Percentiles rank a stretch among this genome's conserved stretches.
Evolutionary conservation across 2,797 vertebrate genomes (phyloP).

Genomic region (Pangasius larnaudii): DNA sequence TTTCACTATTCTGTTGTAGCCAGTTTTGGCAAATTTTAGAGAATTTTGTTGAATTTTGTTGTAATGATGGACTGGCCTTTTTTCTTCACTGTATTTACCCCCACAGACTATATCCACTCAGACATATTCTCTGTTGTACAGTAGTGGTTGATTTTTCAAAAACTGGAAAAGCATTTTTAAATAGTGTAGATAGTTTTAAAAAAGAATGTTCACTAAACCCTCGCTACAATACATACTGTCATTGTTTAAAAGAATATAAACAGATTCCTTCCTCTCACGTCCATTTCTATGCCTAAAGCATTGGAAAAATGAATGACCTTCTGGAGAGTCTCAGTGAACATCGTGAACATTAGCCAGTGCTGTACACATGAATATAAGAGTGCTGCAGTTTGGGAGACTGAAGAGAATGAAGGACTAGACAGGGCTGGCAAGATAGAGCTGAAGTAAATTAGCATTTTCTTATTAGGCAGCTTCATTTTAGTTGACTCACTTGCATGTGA

Average conservation of each 20-base stretch:
- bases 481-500: slow-evolving; percentile 71
- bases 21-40: neutral
- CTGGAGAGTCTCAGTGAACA: slow-evolving; percentile 69
- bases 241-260: slow-evolving; percentile 32
- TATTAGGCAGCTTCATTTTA: slow-evolving; percentile 73
- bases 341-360: slow-evolving; percentile 75
- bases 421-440: slow-evolving; percentile 56
- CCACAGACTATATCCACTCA: neutral
- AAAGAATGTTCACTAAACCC: neutral
- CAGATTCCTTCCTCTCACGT: slow-evolving; percentile 31
- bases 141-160: neutral
- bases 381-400: slow-evolving; percentile 61
- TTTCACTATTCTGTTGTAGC: neutral
- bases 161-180: neutral
- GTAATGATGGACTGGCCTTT: neutral
- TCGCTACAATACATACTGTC: neutral
- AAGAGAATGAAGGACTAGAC: slow-evolving; percentile 63
- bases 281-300: slow-evolving; percentile 54
- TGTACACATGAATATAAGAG: slow-evolving; percentile 67
- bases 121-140: neutral
- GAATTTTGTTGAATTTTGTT: neutral
- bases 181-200: neutral
- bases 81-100: neutral
- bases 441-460: slow-evolving; percentile 66
- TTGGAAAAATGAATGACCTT: slow-evolving; percentile 73